Base-by-base conservation (phyloP, 2,797 vertebrate species). In the Scolopax bukidnonensis region DNA sequence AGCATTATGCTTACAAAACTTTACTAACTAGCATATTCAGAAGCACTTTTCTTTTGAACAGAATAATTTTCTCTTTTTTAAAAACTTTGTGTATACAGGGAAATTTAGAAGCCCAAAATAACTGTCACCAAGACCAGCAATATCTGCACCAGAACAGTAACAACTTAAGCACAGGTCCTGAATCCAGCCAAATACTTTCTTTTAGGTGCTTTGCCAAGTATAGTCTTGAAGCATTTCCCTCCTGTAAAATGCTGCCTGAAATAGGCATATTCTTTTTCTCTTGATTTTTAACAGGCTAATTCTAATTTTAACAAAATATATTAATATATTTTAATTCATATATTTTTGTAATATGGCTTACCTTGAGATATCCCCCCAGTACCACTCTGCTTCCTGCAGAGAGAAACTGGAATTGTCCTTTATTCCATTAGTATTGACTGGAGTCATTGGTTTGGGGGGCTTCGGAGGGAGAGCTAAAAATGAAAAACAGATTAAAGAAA, bases 331-430 rank as follows among this genome's bases (percentile, higher is more conserved):
- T 74, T 28, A 85, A 89, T 61, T 27, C 57, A 65, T 33, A 45
- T 12, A 32, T n/a, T 80, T 57, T 30, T 80, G 51, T 57, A 84
- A 53, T 78, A 92, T n/a, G 90, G 68, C 57, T 98, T 98, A 99
- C 99, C 99, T 99, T 97, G 99, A 99, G 97, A 99, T 99, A 97
- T 99, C 99, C 15, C 99, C 99, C 99, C 99, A 99, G 98, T 99
- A 99, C 99, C 99, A 99, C 93, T 99, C 99, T 0, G 99, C 99
- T 93, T 99, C 99, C 89, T 99, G 99, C 96, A 99, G 98, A 59
- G 98, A 98, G 53, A 98, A 97, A 86, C 97, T 96, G 41, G 97
- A 95, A 87, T 96, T 98, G 74, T 99, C 99, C 96, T 99, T 99
- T 83, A 98, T 93, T 63, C 97, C 97, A 64, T 98, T 98, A 64